Evolutionary conservation across 2,888 invertebrate genomes (phyloP).

Genomic region (Tachina grossa): DNA sequence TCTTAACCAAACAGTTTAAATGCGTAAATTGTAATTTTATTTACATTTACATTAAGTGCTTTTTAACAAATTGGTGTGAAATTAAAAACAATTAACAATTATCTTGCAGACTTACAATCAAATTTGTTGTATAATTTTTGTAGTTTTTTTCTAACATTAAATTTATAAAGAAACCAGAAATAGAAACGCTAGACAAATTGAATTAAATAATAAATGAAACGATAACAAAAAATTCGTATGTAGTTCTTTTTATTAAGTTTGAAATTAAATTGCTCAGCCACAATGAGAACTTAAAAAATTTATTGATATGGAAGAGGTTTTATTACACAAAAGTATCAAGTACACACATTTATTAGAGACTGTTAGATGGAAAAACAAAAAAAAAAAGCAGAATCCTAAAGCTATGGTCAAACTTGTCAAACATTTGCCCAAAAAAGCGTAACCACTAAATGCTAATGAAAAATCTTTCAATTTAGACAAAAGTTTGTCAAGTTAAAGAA

Average conservation of each 20-base stretch:
- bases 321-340: slow-evolving; percentile 6
- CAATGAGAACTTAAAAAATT: slow-evolving; percentile 7
- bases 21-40: slow-evolving; percentile 19
- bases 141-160: slow-evolving; percentile 1
- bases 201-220: slow-evolving; percentile 14
- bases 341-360: no score
- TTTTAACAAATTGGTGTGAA: slow-evolving; percentile 1
- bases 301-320: slow-evolving; percentile 9
- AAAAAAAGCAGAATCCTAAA: no score
- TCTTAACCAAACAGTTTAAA: slow-evolving; percentile 23
- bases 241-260: slow-evolving; percentile 10
- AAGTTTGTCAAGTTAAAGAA: no score
- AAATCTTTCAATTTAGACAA: no score
- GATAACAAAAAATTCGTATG: not conserved
- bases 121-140: not conserved
- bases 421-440: no score
- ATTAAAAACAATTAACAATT: not conserved
- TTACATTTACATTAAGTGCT: slow-evolving; percentile 46
- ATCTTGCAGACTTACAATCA: not conserved
- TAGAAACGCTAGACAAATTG: not conserved
- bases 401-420: no score
- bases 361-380: no score
- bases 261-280: slow-evolving; percentile 41
- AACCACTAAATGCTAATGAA: no score
- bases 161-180: not conserved